Evolutionary conservation across 2,797 vertebrate species (phyloP), one percentile per base, ranked within the genome.

Genomic region (Chlorospingus semifuscus): DNA sequence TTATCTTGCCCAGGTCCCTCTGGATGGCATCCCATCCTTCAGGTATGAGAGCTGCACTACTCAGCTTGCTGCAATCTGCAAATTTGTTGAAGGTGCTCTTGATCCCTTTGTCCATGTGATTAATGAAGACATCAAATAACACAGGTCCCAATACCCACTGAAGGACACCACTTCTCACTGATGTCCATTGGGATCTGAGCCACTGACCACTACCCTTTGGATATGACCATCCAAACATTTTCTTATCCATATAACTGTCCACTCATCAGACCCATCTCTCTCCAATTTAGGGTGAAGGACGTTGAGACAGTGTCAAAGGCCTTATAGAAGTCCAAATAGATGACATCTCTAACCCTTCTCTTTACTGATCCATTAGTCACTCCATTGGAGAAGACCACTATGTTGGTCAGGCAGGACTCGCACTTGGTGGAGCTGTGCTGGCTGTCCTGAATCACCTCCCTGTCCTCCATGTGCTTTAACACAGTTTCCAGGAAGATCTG

Each of bases 111-210:
- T 49, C 34, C 34, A 1, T 15, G 36, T 29, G 13, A 21, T 49
- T 76, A 49, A 63, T 61, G 49, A 63, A 82, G 32, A 24, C 29
- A 61, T 12, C 14, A 49, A 42, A 49, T 68, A 49, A 22, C 36
- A 18, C 29, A 22, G 16, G 27, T n/a, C 23, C 22, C 55, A 42
- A 6, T 49, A 15, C 5, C 3, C 0, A 0, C 55, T 63, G 47
- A 61, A 20, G 42, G 36, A 30, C 63, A 42, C 18, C 36, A n/a
- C 22, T 49, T 49, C 5, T 56, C 41, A 37, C 41, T 42, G 32
- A 60, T 42, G 27, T 42, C 18, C 30, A 32, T 5, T 46, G 41
- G 36, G 32, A 55, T 26, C 34, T 68, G 47, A 68, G 26, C 12
- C 47, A 53, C 26, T 60, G 23, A 46, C 13, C 24, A 30, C 3